Evolutionary conservation across 2,888 invertebrate species (phyloP).

Genomic region (Tetheella fluctuosa): DNA sequence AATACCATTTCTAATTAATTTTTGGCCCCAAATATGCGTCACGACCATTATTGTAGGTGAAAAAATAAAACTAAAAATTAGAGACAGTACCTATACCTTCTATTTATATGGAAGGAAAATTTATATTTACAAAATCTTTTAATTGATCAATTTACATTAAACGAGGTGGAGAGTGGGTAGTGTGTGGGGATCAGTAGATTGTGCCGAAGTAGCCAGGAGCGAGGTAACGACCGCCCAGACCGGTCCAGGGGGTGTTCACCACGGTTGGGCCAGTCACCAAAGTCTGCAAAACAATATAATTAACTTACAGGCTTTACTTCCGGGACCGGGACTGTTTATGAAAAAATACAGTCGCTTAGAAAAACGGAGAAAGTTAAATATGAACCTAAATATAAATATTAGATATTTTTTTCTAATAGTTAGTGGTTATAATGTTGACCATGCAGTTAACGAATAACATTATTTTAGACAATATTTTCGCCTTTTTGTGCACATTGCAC

Average conservation of each 20-base stretch:
- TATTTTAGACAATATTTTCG: neutral
- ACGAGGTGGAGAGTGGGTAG: constrained; percentile 17
- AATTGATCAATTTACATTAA: constrained; percentile 2
- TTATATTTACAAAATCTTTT: constrained; percentile 8
- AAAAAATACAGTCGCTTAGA: neutral
- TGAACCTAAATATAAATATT: too few species aligned
- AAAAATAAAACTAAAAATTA: neutral
- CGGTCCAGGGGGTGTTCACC: constrained; percentile 48
- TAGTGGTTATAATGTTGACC: neutral
- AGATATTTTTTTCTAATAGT: neutral
- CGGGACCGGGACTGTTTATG: neutral
- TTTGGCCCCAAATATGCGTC: too few species aligned
- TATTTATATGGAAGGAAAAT: constrained; percentile 8
- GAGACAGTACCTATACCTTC: constrained; percentile 6
- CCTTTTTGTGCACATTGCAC: neutral
- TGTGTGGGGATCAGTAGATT: constrained; percentile 35
- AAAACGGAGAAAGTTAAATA: neutral
- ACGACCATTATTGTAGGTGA: neutral
- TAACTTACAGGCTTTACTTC: neutral
- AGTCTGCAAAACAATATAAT: constrained; percentile 51
- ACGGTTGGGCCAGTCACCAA: constrained; percentile 75
- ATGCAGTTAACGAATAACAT: neutral
- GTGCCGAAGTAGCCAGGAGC: constrained; percentile 61
- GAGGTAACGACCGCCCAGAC: constrained; percentile 45
- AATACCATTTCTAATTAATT: too few species aligned